These are phyloP conservation scores for Larimichthys polyactis DNA, from an alignment of 2,113 vertebrate genomes.

Conservation along the genomic window DNA sequence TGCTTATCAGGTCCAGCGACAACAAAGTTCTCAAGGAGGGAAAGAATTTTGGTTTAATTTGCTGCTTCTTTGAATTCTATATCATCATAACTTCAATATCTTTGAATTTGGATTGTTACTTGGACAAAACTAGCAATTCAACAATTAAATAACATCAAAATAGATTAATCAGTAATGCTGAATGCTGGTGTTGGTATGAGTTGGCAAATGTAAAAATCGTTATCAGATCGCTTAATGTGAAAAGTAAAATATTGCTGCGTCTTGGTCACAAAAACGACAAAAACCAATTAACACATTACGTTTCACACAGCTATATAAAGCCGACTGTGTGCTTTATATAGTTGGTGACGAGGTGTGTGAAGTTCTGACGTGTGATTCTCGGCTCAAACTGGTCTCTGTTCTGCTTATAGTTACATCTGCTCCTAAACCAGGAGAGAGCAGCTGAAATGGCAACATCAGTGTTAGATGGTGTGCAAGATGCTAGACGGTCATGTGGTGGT, in stretches of 20 bases:
- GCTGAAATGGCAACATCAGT: constrained; percentile 23
- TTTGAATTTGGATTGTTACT: background rate
- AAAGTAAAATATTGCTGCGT: background rate
- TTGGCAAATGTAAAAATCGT: background rate
- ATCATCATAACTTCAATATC: background rate
- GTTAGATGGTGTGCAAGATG: constrained; percentile 30
- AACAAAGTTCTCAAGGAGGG: background rate
- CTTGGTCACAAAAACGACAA: constrained; percentile 18
- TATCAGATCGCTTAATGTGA: background rate
- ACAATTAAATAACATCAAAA: background rate
- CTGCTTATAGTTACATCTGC: constrained; percentile 39
- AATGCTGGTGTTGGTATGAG: background rate
- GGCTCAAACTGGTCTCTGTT: constrained; percentile 36
- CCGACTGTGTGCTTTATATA: constrained; percentile 1
- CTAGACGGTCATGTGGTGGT: constrained; percentile 18
- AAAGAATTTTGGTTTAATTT: background rate
- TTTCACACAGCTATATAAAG: constrained; percentile 43
- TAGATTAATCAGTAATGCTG: background rate
- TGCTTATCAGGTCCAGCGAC: background rate
- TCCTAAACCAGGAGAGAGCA: constrained; percentile 11
- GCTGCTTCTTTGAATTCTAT: background rate
- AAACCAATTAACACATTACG: constrained; percentile 51
- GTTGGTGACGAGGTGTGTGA: constrained; percentile 41
- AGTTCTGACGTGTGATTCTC: constrained; percentile 47
- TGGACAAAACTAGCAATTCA: background rate